phyloP scores from a whole-genome alignment of 2,113 vertebrate genomes.

The Pachypanchax playfairii region DNA sequence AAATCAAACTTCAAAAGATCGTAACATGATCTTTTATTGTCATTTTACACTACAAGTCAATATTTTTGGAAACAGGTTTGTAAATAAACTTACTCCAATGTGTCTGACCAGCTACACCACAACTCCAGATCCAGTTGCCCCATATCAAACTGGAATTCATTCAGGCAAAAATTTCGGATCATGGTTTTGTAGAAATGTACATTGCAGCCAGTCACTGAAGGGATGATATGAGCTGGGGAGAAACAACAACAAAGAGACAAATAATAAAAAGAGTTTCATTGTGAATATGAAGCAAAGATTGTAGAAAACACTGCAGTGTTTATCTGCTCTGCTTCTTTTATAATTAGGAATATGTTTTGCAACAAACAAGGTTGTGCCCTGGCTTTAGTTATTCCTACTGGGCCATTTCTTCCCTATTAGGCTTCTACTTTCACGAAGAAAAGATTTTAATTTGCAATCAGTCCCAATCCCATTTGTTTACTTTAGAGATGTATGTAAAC shows the following conservation, averaged over 20 bases:
- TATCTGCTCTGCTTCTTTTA: slow-evolving; percentile 17
- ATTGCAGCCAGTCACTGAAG: slow-evolving; percentile 46
- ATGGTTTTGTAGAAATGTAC: slow-evolving; percentile 32
- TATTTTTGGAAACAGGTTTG: no score
- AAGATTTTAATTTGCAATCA: slow-evolving; percentile 53
- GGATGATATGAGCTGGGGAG: slow-evolving; percentile 39
- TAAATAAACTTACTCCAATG: slow-evolving; percentile 65
- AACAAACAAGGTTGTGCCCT: slow-evolving; percentile 39
- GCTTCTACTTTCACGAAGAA: slow-evolving; percentile 35
- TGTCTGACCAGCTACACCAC: slow-evolving; percentile 77
- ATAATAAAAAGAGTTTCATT: background rate
- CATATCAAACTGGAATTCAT: slow-evolving; percentile 63
- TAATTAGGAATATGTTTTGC: slow-evolving; percentile 32
- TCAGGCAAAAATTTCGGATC: slow-evolving; percentile 60
- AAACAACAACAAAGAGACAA: background rate
- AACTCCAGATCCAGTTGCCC: slow-evolving; percentile 44
- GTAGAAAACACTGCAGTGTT: slow-evolving; percentile 1
- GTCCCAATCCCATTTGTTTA: slow-evolving; percentile 64
- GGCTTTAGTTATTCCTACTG: slow-evolving; percentile 25
- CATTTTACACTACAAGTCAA: background rate
- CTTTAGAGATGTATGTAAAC: slow-evolving; percentile 49
- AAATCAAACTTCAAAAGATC: no score
- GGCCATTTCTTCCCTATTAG: slow-evolving; percentile 41
- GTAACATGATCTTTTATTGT: no score
- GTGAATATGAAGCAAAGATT: slow-evolving; percentile 5